phyloP scores from a whole-genome alignment of 2,797 vertebrate genomes.

The Lagocephalus sceleratus region DNA sequence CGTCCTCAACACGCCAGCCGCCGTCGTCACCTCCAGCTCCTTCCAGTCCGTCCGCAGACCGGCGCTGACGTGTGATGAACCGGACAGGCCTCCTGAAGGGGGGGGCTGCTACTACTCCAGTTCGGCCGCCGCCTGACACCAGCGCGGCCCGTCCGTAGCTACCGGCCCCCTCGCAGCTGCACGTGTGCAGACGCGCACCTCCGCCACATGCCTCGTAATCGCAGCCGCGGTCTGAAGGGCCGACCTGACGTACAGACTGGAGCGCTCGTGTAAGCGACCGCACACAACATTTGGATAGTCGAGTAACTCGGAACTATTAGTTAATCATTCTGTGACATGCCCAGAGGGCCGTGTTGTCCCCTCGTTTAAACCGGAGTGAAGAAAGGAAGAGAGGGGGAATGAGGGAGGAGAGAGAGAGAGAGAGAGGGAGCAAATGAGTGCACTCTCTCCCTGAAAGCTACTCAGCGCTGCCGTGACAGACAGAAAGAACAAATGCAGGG shows the following conservation, averaged over 20 bases:
- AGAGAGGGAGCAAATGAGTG: slow-evolving; percentile 54
- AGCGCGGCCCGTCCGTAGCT: slow-evolving; percentile 21
- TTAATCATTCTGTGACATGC: slow-evolving; percentile 71
- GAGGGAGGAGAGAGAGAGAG: neutral
- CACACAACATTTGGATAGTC: slow-evolving; percentile 53
- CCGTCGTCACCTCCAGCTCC: slow-evolving; percentile 40
- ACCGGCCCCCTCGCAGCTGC: slow-evolving; percentile 15
- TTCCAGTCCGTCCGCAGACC: slow-evolving; percentile 28
- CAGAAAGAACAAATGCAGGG: slow-evolving; percentile 49
- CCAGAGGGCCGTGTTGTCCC: slow-evolving; percentile 61
- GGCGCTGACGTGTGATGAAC: slow-evolving; percentile 34
- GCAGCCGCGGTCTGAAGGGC: slow-evolving; percentile 37
- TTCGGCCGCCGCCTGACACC: neutral
- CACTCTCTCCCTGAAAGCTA: slow-evolving; percentile 62
- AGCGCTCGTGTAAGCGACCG: slow-evolving; percentile 27
- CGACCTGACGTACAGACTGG: slow-evolving; percentile 27
- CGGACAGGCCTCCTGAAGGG: slow-evolving; percentile 21
- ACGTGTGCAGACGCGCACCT: neutral
- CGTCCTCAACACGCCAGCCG: slow-evolving; percentile 41
- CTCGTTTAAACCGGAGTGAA: slow-evolving; percentile 52
- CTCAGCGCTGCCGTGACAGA: slow-evolving; percentile 56
- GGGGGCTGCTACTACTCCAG: slow-evolving; percentile 4
- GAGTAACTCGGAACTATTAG: slow-evolving; percentile 66
- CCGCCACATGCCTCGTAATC: neutral
- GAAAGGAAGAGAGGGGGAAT: slow-evolving; percentile 16